These are phyloP conservation scores for Ctenoplectra terminalis DNA, from an alignment of 1,140 invertebrate species.

Conservation along the genomic window DNA sequence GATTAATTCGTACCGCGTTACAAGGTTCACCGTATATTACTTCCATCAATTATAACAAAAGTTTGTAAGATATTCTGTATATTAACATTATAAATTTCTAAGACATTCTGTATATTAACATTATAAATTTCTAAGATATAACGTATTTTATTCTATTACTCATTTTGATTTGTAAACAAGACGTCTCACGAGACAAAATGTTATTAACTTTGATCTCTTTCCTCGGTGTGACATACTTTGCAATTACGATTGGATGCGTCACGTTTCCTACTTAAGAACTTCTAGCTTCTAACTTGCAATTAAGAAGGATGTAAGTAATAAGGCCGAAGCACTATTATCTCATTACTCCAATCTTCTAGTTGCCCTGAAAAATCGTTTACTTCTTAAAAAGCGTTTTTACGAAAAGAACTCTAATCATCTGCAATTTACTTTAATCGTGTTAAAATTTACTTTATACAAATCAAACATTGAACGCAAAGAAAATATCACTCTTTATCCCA, in stretches of 20 bases:
- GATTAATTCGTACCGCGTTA: too few species aligned
- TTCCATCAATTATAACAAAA: too few species aligned
- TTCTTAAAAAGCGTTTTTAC: neutral
- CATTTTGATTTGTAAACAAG: neutral
- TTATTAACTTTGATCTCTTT: slow-evolving; percentile 25
- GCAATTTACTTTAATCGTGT: neutral
- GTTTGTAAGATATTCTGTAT: too few species aligned
- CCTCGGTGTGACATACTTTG: slow-evolving; percentile 17
- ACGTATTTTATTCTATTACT: neutral
- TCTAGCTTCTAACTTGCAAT: slow-evolving; percentile 39
- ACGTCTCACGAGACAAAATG: neutral
- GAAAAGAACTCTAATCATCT: too few species aligned
- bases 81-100: too few species aligned
- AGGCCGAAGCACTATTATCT: slow-evolving; percentile 24
- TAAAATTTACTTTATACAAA: neutral
- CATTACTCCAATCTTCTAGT: slow-evolving; percentile 34
- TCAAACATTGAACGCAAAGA: too few species aligned
- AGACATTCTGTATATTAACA: too few species aligned
- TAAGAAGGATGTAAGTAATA: slow-evolving; percentile 66
- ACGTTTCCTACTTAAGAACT: slow-evolving; percentile 58
- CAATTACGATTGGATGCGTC: slow-evolving; percentile 51
- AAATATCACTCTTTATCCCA: too few species aligned
- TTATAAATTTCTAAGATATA: too few species aligned
- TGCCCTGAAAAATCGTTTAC: neutral
- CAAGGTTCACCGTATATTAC: too few species aligned